A percentile compares a stretch with the other conserved stretches of the same genome.
Evolutionary conservation across 2,113 vertebrate genomes (phyloP).

Genomic region (Acinonyx jubatus): DNA sequence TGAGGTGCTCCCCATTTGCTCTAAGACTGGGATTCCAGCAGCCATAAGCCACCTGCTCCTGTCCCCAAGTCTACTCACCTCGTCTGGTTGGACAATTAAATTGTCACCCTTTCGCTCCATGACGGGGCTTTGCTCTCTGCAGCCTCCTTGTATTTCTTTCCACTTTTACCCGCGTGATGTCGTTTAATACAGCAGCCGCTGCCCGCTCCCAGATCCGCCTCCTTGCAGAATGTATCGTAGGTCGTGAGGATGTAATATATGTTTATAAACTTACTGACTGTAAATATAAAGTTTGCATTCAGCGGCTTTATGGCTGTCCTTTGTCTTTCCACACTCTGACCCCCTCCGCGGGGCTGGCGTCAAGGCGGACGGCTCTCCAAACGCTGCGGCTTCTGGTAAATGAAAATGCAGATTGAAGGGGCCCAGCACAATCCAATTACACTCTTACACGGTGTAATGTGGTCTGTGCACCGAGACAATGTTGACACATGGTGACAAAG

Average conservation of each 20-base stretch:
- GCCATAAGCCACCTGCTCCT: constrained; percentile 21
- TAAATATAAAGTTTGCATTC: constrained; percentile 84
- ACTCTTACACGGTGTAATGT: neutral
- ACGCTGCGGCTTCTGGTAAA: constrained; percentile 25
- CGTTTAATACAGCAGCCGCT: neutral
- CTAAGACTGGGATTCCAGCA: neutral
- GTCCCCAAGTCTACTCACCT: neutral
- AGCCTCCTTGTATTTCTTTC: constrained; percentile 17
- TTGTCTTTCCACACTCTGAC: neutral
- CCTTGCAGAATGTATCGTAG: constrained; percentile 78
- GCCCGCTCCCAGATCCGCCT: constrained; percentile 62
- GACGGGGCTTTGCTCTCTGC: constrained; percentile 27
- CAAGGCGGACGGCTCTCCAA: neutral
- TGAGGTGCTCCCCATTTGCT: constrained; percentile 8
- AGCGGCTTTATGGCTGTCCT: constrained; percentile 67
- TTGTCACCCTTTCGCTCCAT: neutral
- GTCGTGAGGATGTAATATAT: constrained; percentile 85
- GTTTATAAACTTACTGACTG: constrained; percentile 84
- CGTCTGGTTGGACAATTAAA: neutral
- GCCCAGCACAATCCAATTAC: constrained; percentile 42
- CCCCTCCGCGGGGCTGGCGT: neutral
- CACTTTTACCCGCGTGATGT: neutral
- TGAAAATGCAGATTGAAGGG: constrained; percentile 35
- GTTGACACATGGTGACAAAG: neutral
- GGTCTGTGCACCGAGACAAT: neutral